Percentiles rank a stretch among this genome's conserved stretches.
These are phyloP conservation scores for Tyto alba DNA, from an alignment of 2,113 vertebrate genomes.

Conservation along the genomic window DNA sequence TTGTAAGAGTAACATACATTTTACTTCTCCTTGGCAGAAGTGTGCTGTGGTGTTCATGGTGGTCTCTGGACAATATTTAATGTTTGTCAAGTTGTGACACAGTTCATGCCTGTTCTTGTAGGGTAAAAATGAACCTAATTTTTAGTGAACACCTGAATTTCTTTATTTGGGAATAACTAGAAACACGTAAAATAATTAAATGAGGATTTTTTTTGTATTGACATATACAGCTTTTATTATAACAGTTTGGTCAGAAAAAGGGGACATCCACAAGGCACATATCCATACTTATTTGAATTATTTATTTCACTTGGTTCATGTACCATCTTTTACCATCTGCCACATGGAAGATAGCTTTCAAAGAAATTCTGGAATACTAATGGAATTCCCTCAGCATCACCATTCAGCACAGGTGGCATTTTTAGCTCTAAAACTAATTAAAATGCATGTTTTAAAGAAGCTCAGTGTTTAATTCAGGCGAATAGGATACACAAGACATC, in stretches of 20 bases:
- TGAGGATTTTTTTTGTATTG: background rate
- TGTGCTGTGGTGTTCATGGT: background rate
- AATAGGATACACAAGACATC: constrained; percentile 15
- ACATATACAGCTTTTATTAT: background rate
- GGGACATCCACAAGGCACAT: background rate
- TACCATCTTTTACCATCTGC: constrained; percentile 24
- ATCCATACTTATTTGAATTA: constrained; percentile 10
- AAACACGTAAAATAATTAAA: background rate
- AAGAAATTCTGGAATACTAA: constrained; percentile 47
- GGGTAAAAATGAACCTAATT: background rate
- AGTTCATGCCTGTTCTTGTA: background rate
- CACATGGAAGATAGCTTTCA: constrained; percentile 30
- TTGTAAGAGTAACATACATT: background rate
- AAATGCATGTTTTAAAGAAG: constrained; percentile 38
- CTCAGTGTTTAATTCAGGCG: background rate
- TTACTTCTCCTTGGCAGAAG: background rate
- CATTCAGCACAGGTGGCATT: constrained; percentile 46
- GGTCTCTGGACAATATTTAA: background rate
- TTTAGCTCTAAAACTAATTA: constrained; percentile 42
- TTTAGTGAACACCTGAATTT: background rate
- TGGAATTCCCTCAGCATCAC: constrained; percentile 37
- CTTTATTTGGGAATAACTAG: background rate
- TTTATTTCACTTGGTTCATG: constrained; percentile 17
- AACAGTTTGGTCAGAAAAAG: background rate
- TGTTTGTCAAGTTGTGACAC: background rate